Conservation (phyloP, 2,797 vertebrate genomes). For the Synaphobranchus kaupii region DNA sequence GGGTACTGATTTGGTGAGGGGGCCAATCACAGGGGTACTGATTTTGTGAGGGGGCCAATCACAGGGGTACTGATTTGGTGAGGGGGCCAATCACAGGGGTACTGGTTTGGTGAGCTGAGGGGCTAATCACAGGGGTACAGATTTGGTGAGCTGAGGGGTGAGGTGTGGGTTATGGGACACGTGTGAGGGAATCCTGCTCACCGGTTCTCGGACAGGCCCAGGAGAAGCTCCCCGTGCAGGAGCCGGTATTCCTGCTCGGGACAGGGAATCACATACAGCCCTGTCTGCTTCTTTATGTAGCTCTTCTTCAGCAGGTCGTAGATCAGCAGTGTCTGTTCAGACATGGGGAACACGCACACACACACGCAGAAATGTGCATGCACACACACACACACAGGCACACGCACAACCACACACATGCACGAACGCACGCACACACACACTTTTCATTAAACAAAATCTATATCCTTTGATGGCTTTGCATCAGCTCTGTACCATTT, state of each 20-base stretch:
- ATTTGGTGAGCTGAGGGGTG: background rate
- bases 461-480: background rate
- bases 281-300: constrained; percentile 64
- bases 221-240: constrained; percentile 58
- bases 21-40: too few relatives aligned
- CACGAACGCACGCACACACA: background rate
- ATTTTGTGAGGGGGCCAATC: too few relatives aligned
- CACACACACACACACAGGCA: background rate
- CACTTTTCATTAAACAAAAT: background rate
- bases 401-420: background rate
- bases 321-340: constrained; percentile 58
- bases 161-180: constrained; percentile 9
- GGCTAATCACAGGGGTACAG: background rate
- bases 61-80: too few relatives aligned
- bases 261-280: constrained; percentile 60
- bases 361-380: background rate
- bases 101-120: too few relatives aligned
- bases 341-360: constrained; percentile 2
- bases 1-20: too few relatives aligned
- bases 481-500: background rate
- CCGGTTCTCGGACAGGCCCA: constrained; percentile 69
- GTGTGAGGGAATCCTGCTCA: constrained; percentile 40
- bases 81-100: too few relatives aligned
- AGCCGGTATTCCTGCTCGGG: constrained; percentile 66
- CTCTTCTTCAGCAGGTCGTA: constrained; percentile 69